These are phyloP conservation scores for Cinclus mexicanus DNA, from an alignment of 2,113 vertebrate genomes.

Conservation along the genomic window DNA sequence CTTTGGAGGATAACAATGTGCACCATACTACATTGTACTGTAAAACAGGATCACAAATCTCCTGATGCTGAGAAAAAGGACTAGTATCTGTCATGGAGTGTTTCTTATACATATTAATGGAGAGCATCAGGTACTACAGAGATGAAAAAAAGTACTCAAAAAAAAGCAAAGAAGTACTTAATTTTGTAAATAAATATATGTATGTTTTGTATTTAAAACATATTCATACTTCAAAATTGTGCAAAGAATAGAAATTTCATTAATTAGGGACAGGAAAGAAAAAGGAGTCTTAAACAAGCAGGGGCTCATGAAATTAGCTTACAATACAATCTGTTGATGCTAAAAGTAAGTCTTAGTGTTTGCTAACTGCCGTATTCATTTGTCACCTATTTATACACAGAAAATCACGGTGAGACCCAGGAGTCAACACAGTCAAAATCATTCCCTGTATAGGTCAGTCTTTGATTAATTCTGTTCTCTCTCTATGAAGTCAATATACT, in stretches of 20 bases:
- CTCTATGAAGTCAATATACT: background rate
- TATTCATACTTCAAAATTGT: background rate
- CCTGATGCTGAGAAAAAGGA: background rate
- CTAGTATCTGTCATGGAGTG: background rate
- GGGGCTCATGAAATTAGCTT: background rate
- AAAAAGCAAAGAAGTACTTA: background rate
- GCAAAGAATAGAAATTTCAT: background rate
- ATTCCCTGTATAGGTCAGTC: background rate
- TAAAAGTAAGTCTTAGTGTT: background rate
- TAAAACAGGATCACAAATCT: background rate
- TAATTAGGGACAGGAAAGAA: background rate
- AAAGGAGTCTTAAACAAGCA: background rate
- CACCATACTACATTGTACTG: background rate
- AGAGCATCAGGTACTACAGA: background rate
- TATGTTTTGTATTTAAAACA: background rate
- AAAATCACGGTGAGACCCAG: background rate
- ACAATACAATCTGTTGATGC: background rate
- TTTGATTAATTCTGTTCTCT: background rate
- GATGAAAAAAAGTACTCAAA: background rate
- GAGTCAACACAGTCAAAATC: background rate
- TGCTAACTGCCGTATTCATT: background rate
- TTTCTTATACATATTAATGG: background rate
- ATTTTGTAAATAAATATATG: background rate
- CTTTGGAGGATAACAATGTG: background rate
- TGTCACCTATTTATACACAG: background rate